Percentiles rank a stretch among this genome's conserved stretches.
Evolutionary conservation across 2,888 invertebrate genomes (phyloP).

Genomic region (Sphaerophoria rueppellii): DNA sequence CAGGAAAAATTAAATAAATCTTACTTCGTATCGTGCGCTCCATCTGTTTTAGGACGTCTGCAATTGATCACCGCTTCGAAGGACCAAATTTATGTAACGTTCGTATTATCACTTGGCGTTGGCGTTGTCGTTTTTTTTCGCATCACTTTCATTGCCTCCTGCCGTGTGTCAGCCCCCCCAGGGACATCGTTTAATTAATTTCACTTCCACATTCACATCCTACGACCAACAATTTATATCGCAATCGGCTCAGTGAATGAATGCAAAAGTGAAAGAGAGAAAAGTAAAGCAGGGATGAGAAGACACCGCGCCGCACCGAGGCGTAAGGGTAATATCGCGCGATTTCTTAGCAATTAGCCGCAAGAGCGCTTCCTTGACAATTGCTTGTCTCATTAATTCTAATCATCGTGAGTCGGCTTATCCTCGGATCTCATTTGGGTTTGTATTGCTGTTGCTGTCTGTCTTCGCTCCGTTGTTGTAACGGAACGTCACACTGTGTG

Average conservation of each 20-base stretch:
- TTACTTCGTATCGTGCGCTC: slow-evolving; percentile 38
- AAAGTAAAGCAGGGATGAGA: neutral
- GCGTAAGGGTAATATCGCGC: slow-evolving; percentile 61
- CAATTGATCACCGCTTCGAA: slow-evolving; percentile 65
- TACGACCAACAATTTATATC: neutral
- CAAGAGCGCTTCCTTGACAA: slow-evolving; percentile 71
- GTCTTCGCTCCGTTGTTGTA: slow-evolving; percentile 40
- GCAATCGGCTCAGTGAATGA: slow-evolving; percentile 57
- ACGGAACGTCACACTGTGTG: slow-evolving; percentile 39
- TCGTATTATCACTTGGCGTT: slow-evolving; percentile 32
- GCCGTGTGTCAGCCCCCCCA: slow-evolving; percentile 6
- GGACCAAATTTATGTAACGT: slow-evolving; percentile 45
- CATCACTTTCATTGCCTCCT: neutral
- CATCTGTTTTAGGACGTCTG: slow-evolving; percentile 48
- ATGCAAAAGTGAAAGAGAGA: slow-evolving; percentile 65
- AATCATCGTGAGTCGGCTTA: slow-evolving; percentile 72
- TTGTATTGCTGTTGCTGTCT: slow-evolving; percentile 21
- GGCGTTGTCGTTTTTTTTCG: neutral
- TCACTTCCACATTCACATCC: neutral
- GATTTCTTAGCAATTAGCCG: slow-evolving; percentile 73
- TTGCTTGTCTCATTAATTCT: slow-evolving; percentile 74
- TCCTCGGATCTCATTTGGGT: slow-evolving; percentile 68
- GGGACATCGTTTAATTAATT: slow-evolving; percentile 69
- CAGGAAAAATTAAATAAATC: slow-evolving; percentile 53
- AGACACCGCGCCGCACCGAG: neutral